Base-by-base conservation (phyloP, 2,113 vertebrate genomes). In the Nestor notabilis region DNA sequence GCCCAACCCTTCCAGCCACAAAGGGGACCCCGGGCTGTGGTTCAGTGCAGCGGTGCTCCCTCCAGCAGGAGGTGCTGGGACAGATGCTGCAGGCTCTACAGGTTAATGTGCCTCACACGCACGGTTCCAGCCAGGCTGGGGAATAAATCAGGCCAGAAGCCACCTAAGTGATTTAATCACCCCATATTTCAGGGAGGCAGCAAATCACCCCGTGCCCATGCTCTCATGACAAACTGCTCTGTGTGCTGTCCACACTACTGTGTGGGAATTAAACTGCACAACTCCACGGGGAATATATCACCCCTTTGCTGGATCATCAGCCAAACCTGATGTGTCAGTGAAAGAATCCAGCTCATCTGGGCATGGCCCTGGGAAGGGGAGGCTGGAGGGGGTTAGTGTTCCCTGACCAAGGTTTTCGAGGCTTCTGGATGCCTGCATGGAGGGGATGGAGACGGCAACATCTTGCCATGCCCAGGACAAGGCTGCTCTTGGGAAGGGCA, bases 61-160 rank as follows among this genome's bases (percentile, higher is more conserved):
- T 43, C 21, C 46, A 58, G 55, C 2, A 9, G 72, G 31, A 21
- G 60, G 37, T 58, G 49, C 44, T 47, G 53, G 71, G 65, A 76
- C 3, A n/a, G 74, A 70, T 63, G 53, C 55, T 65, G 41, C 66
- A 76, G 65, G 27, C 50, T 88, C 68, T 55, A 25, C 21, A 90
- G 56, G 78, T 35, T 80, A 28, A 60, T 13, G 0, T 68, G 46
- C 55, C 58, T 91, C 91, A 5, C 53, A 68, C 0, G 0, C 29
- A 29, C 0, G 4, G 44, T 83, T 68, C 68, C 5, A 3, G 72
- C 20, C 50, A 88, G 60, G 64, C 56, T 60, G 56, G 41, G 71
- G 12, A 88, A 93, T 96, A 90, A 97, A 96, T 94, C 90, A 95
- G 76, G 31, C 80, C 77, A 1, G 17, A 95, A 97, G 74, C 75